Percentiles rank a stretch among this genome's conserved stretches.
phyloP scores from a whole-genome alignment of 1,140 invertebrate species.

The Antheraea pernyi region DNA sequence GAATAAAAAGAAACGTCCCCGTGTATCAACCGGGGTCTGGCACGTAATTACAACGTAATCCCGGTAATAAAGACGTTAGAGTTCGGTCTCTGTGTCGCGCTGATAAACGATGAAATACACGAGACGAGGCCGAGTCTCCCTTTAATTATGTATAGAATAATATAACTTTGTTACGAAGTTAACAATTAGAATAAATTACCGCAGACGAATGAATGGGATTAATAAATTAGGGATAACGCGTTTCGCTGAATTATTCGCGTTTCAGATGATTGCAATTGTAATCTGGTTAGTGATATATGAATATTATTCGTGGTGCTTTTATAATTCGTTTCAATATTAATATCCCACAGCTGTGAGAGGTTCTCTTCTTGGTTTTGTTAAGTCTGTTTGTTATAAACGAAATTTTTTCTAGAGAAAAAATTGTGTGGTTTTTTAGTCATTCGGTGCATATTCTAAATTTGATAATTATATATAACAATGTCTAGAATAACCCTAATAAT shows the following conservation, averaged over 20 bases:
- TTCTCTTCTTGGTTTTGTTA: neutral
- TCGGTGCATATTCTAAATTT: too few species aligned
- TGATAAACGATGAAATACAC: slow-evolving; percentile 11
- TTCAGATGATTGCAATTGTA: neutral
- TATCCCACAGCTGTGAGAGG: too few species aligned
- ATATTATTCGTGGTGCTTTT: neutral
- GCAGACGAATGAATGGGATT: slow-evolving; percentile 1
- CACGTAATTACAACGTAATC: slow-evolving; percentile 6
- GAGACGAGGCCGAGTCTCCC: neutral
- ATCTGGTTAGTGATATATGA: neutral
- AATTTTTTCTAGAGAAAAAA: neutral
- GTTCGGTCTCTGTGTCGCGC: neutral
- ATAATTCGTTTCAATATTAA: too few species aligned
- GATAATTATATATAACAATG: too few species aligned
- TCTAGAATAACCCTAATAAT: too few species aligned
- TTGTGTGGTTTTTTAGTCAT: neutral
- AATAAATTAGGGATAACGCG: slow-evolving; percentile 10
- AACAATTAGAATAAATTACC: slow-evolving; percentile 13
- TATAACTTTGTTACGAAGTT: slow-evolving; percentile 11
- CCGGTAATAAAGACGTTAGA: slow-evolving; percentile 11
- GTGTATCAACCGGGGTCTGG: slow-evolving; percentile 4
- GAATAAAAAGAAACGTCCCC: neutral
- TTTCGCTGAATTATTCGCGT: neutral
- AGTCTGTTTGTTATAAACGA: neutral
- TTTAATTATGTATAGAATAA: slow-evolving; percentile 14